Evolutionary conservation across 1,140 invertebrate species (phyloP).

Genomic region (Drosophila yakuba): DNA sequence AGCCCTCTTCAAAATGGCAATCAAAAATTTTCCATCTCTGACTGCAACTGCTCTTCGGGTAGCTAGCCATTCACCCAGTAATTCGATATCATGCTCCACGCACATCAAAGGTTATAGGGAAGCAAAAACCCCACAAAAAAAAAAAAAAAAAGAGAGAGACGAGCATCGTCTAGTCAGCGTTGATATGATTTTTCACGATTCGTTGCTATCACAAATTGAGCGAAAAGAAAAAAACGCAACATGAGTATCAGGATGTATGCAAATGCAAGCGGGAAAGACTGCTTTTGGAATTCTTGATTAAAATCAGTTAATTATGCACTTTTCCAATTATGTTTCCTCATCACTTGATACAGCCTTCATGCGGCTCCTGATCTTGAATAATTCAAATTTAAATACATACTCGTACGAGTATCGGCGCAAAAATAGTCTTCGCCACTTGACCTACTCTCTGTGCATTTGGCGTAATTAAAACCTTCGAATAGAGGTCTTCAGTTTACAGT

Average conservation of each 20-base stretch:
- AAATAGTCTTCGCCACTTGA: constrained; percentile 59
- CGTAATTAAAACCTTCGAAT: constrained; percentile 72
- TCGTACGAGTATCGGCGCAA: constrained; percentile 10
- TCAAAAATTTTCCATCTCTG: constrained; percentile 21
- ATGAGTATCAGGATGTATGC: constrained; percentile 5
- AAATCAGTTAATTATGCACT: too few relatives aligned
- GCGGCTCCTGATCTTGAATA: constrained; percentile 47
- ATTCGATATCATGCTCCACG: constrained; percentile 34
- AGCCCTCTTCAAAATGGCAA: constrained; percentile 20
- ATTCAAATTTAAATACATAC: constrained; percentile 21
- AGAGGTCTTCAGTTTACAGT: constrained; percentile 67
- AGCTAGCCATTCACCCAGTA: constrained; percentile 18
- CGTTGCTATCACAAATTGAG: constrained; percentile 61
- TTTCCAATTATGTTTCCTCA: neutral
- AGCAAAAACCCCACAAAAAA: constrained; percentile 1
- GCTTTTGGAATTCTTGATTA: too few relatives aligned
- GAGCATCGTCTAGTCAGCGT: constrained; percentile 36
- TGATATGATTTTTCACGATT: constrained; percentile 64
- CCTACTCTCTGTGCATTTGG: constrained; percentile 65
- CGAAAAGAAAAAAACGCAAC: constrained; percentile 27
- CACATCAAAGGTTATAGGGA: constrained; percentile 30
- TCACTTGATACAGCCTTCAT: constrained; percentile 15
- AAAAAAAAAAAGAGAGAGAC: neutral
- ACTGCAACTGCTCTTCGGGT: constrained; percentile 3
- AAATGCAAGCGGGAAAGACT: neutral